Evolutionary conservation across 2,113 vertebrate genomes (phyloP).

Genomic region (Morone saxatilis): DNA sequence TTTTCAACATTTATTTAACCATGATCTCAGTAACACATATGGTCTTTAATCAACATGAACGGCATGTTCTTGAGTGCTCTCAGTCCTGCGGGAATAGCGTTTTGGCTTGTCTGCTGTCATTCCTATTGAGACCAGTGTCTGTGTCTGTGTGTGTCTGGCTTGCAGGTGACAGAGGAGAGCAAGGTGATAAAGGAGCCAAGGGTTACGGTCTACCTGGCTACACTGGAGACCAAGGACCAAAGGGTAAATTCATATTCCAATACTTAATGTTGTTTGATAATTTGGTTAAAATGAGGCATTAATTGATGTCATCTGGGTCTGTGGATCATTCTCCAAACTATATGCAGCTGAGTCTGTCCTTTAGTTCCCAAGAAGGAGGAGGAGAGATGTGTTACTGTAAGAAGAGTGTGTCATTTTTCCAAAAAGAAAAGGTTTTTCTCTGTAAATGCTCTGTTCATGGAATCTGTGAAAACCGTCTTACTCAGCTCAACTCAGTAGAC

Average conservation of each 20-base stretch:
- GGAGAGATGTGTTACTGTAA: constrained; percentile 8
- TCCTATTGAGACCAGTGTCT: constrained; percentile 7
- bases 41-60: constrained; percentile 49
- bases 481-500: constrained; percentile 36
- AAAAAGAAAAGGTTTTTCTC: constrained; percentile 29
- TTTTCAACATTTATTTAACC: constrained; percentile 60
- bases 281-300: constrained; percentile 4
- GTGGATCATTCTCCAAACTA: constrained; percentile 15
- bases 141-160: constrained; percentile 51
- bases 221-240: constrained; percentile 76
- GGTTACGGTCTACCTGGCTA: constrained; percentile 75
- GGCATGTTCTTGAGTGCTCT: constrained; percentile 18
- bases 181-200: constrained; percentile 77
- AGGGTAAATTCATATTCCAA: constrained; percentile 65
- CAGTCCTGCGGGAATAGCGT: constrained; percentile 23
- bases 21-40: constrained; percentile 62
- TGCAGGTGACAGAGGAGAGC: constrained; percentile 80
- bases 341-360: constrained; percentile 20
- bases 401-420: constrained; percentile 27
- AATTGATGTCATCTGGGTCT: background rate
- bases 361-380: background rate
- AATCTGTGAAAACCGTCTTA: constrained; percentile 27
- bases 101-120: constrained; percentile 13
- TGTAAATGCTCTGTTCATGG: constrained; percentile 36
- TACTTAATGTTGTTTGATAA: constrained; percentile 4